Evolutionary conservation across 2,888 invertebrate genomes (phyloP).

Genomic region (Oscheius sp.): DNA sequence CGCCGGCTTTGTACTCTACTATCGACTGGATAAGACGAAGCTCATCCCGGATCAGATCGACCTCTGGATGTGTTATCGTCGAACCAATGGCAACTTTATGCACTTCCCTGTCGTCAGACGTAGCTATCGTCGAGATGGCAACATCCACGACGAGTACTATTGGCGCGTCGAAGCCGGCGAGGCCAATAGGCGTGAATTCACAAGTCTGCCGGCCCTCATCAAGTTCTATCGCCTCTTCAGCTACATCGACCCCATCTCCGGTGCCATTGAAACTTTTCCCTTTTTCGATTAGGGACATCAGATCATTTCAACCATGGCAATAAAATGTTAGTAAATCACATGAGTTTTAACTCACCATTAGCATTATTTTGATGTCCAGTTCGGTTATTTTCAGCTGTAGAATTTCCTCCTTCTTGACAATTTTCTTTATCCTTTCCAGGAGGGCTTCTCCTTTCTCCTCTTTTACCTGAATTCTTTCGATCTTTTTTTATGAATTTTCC

Average conservation of each 20-base stretch:
- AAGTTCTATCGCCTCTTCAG: constrained; percentile 30
- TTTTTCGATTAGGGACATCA: background rate
- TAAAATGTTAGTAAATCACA: background rate
- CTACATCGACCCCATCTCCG: constrained; percentile 27
- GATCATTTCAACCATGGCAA: background rate
- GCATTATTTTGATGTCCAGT: constrained; percentile 70
- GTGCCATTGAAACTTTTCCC: constrained; percentile 19
- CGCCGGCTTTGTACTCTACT: constrained; percentile 14
- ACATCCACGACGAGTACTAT: constrained; percentile 12
- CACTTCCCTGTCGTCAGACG: constrained; percentile 14
- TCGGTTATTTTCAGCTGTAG: constrained; percentile 66
- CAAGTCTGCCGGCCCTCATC: constrained; percentile 26
- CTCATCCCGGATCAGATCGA: background rate
- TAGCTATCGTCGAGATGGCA: background rate
- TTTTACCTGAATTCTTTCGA: constrained; percentile 15
- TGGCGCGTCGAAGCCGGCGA: constrained; percentile 13
- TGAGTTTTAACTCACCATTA: constrained; percentile 55
- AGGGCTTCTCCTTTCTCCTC: constrained; percentile 40
- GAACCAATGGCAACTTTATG: background rate
- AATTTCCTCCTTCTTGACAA: constrained; percentile 59
- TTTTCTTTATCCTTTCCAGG: constrained; percentile 58
- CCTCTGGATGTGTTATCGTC: constrained; percentile 17
- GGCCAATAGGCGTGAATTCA: constrained; percentile 6
- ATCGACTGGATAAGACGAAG: background rate
- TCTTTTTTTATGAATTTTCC: background rate